phyloP scores from a whole-genome alignment of 2,113 vertebrate species.

The Eidolon helvum region DNA sequence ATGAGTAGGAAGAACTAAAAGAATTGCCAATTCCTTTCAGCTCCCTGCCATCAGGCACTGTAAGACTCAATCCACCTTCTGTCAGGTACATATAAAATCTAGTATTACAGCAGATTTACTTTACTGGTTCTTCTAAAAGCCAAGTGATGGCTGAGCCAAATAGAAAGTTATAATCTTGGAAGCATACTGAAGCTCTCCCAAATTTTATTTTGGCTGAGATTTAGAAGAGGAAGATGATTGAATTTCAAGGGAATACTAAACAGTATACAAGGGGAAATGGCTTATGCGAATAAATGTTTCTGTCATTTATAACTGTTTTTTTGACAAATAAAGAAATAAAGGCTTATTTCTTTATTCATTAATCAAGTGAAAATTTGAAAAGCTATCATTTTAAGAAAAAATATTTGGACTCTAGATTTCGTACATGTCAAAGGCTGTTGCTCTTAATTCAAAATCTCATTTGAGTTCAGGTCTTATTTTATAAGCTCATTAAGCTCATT shows the following conservation, averaged over 20 bases:
- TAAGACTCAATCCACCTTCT: not conserved
- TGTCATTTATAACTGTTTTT: conserved; percentile 36
- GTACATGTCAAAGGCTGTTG: not conserved
- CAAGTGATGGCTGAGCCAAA: not conserved
- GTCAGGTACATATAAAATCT: not conserved
- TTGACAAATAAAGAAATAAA: not conserved
- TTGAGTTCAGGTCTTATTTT: not conserved
- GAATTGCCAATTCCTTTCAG: not conserved
- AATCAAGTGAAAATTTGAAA: conserved; percentile 23
- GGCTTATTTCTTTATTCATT: not conserved
- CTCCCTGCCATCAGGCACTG: not conserved
- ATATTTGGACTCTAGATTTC: not conserved
- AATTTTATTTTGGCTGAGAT: not conserved
- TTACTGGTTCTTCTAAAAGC: not conserved
- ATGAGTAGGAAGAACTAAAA: not conserved
- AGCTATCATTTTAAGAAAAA: conserved; percentile 8
- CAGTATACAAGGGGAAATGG: not conserved
- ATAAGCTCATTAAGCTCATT: not conserved
- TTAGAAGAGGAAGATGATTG: not conserved
- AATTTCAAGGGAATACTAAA: not conserved
- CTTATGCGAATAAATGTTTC: conserved; percentile 5
- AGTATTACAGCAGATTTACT: not conserved
- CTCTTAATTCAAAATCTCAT: conserved; percentile 1
- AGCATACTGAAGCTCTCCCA: not conserved
- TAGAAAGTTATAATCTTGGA: not conserved